Conservation (phyloP, 1,140 invertebrate genomes). For the Oedothorax gibbosus region DNA sequence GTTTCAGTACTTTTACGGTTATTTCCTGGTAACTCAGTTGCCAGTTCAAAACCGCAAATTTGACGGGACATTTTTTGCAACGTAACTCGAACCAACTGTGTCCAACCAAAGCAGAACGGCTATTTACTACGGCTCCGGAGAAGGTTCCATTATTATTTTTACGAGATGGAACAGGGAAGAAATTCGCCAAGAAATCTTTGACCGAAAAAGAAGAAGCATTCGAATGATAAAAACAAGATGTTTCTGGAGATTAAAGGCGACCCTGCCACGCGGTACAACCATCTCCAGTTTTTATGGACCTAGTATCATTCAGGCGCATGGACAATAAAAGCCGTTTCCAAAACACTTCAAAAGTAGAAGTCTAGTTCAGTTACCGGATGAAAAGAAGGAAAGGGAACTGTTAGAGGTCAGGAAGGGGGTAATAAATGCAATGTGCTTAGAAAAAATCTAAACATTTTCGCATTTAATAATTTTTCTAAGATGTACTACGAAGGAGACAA, state of each 20-base stretch:
- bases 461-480: background rate
- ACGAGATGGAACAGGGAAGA: conserved; percentile 6
- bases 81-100: no score
- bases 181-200: background rate
- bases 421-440: background rate
- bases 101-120: background rate
- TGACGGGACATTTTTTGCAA: no score
- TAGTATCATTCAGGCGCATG: conserved; percentile 35
- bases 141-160: conserved; percentile 24
- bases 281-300: conserved; percentile 28
- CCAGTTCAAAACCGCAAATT: no score
- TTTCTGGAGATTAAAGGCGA: conserved; percentile 25
- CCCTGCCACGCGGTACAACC: conserved; percentile 14
- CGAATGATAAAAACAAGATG: conserved; percentile 29
- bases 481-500: background rate
- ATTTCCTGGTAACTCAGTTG: no score
- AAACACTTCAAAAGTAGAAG: conserved; percentile 28
- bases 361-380: background rate
- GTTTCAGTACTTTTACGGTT: no score
- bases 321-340: conserved; percentile 46
- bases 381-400: background rate
- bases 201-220: background rate
- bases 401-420: background rate
- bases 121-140: conserved; percentile 19
- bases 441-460: background rate